These are phyloP conservation scores for Plemyria rubiginata DNA, from an alignment of 2,888 invertebrate genomes.

Conservation along the genomic window DNA sequence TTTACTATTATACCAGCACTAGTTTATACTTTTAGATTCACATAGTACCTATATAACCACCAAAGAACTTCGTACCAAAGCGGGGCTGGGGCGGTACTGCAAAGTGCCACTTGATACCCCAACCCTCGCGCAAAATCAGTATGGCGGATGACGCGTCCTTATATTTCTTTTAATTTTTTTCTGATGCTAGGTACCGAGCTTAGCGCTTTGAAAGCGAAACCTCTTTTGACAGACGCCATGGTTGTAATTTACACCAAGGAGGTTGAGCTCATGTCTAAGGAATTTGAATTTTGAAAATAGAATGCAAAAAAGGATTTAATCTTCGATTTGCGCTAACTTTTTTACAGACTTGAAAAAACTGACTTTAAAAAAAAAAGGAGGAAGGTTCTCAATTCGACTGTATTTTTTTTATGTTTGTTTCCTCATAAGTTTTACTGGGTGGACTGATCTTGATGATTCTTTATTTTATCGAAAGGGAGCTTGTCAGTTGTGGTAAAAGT, in stretches of 20 bases:
- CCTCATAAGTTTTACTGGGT: no score
- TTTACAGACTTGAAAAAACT: no score
- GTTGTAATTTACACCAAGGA: conserved; percentile 77
- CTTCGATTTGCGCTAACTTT: no score
- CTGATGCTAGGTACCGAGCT: conserved; percentile 56
- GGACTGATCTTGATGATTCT: no score
- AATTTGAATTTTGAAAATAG: not conserved
- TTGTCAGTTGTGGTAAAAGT: no score
- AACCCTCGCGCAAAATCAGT: conserved; percentile 78
- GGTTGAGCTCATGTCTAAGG: not conserved
- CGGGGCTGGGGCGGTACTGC: conserved; percentile 69
- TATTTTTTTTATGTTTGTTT: no score
- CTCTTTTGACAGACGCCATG: conserved; percentile 64
- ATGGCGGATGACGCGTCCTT: conserved; percentile 74
- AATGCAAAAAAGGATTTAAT: no score
- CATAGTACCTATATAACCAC: conserved; percentile 34
- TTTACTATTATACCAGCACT: not conserved
- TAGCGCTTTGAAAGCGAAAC: conserved; percentile 75
- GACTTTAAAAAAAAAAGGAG: no score
- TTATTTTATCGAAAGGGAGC: no score
- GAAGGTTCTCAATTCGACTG: no score
- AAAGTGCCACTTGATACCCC: conserved; percentile 79
- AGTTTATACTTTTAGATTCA: conserved; percentile 1
- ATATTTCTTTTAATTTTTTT: conserved; percentile 67
- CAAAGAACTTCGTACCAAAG: conserved; percentile 70